These are phyloP conservation scores for Centropus bengalensis DNA, from an alignment of 2,113 vertebrate genomes.

Conservation along the genomic window DNA sequence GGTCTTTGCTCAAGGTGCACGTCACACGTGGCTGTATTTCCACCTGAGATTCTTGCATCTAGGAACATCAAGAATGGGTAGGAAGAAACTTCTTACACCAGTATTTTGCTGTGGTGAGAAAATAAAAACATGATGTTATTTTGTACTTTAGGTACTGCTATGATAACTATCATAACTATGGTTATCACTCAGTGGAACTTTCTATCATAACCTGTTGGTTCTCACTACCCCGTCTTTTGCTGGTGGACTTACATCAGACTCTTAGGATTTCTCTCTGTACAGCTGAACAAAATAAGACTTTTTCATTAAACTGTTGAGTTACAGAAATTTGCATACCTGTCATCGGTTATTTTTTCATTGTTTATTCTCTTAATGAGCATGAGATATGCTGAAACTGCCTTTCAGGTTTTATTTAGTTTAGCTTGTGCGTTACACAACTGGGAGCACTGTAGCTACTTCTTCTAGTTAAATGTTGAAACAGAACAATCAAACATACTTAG, in stretches of 20 bases:
- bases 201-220: not conserved
- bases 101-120: not conserved
- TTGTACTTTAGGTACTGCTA: not conserved
- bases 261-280: not conserved
- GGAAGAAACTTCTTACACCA: not conserved
- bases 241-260: not conserved
- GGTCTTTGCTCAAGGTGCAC: not conserved
- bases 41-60: fast-evolving
- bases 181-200: not conserved
- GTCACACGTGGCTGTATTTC: not conserved
- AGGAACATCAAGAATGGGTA: not conserved
- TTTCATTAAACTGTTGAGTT: not conserved
- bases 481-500: conserved; percentile 62
- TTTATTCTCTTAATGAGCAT: conserved; percentile 48
- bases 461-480: conserved; percentile 65
- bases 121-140: not conserved
- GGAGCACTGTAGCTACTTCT: conserved; percentile 67
- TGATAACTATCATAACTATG: not conserved
- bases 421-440: conserved; percentile 44
- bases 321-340: conserved; percentile 46
- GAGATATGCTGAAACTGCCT: conserved; percentile 46
- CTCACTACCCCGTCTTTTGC: not conserved
- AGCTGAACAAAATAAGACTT: not conserved
- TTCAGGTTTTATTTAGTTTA: conserved; percentile 63
- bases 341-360: conserved; percentile 31